Percentiles rank a stretch among this genome's conserved stretches.
Conservation (phyloP, 2,113 vertebrate genomes). For the Lophius piscatorius region DNA sequence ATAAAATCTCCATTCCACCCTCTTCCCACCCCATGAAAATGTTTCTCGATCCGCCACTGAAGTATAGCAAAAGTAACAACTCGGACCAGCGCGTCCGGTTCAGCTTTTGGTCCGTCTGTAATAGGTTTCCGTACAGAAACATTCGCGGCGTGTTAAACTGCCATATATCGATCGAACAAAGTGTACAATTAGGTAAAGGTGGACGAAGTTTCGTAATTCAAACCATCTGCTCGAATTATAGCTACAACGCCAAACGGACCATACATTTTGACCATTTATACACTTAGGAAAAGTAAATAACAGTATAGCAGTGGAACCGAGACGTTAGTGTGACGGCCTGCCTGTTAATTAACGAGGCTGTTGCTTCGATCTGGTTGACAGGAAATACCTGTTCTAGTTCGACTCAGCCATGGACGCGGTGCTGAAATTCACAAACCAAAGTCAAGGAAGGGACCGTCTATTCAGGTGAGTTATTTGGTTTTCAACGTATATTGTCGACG, state of each 20-base stretch:
- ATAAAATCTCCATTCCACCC: too few relatives aligned
- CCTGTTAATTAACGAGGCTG: background rate
- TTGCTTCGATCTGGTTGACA: background rate
- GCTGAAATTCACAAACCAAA: constrained; percentile 83
- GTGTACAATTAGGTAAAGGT: background rate
- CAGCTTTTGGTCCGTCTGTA: too few relatives aligned
- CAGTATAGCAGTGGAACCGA: background rate
- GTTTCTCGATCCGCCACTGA: too few relatives aligned
- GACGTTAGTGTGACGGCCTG: background rate
- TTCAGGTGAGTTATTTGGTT: constrained; percentile 82
- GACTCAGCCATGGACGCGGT: constrained; percentile 84
- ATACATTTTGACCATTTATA: background rate
- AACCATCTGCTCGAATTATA: background rate
- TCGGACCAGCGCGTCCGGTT: too few relatives aligned
- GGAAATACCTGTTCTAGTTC: constrained; percentile 52
- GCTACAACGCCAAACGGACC: rapidly evolving
- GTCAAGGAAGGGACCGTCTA: constrained; percentile 89
- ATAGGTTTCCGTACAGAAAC: too few relatives aligned
- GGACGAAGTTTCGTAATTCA: constrained; percentile 17
- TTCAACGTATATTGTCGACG: background rate
- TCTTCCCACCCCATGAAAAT: too few relatives aligned
- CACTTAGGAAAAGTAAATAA: background rate
- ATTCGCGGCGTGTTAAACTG: too few relatives aligned
- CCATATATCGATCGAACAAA: background rate
- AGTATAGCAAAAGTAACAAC: too few relatives aligned